phyloP scores from a whole-genome alignment of 1,140 invertebrate species.

The Drosophila nannoptera region DNA sequence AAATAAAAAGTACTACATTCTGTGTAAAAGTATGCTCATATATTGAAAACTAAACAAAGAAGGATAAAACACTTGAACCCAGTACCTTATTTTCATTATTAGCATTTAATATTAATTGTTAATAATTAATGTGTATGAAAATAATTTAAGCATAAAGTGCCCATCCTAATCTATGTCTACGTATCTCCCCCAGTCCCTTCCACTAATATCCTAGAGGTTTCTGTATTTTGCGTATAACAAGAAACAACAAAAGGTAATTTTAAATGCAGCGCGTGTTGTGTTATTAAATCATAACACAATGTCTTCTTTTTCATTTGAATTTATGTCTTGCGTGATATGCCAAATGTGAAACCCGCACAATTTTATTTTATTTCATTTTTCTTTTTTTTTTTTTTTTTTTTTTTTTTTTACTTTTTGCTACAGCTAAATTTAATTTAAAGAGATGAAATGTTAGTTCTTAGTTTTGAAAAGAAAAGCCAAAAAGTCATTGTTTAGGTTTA shows the following conservation, averaged over 20 bases:
- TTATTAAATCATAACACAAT: conserved; percentile 40
- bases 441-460: conserved; percentile 59
- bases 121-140: conserved; percentile 75
- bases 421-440: conserved; percentile 39
- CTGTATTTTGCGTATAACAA: conserved; percentile 67
- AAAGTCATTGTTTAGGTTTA: conserved; percentile 74
- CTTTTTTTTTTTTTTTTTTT: conserved; percentile 60
- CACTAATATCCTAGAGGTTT: conserved; percentile 59
- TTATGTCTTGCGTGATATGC: conserved; percentile 62
- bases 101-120: conserved; percentile 77
- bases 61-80: conserved; percentile 72
- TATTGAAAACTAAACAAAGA: conserved; percentile 31
- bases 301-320: conserved; percentile 51
- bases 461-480: conserved; percentile 68
- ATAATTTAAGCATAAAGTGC: conserved; percentile 66
- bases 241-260: conserved; percentile 32
- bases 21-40: conserved; percentile 69
- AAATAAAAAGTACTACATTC: conserved; percentile 56
- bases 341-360: conserved; percentile 56
- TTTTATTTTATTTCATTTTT: conserved; percentile 45
- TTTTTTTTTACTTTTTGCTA: conserved; percentile 61
- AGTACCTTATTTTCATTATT: conserved; percentile 79
- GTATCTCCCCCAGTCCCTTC: background rate
- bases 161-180: conserved; percentile 7
- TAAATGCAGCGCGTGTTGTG: conserved; percentile 61